Percentiles rank a stretch among this genome's conserved stretches.
Evolutionary conservation across 2,113 vertebrate genomes (phyloP).

Genomic region (Ellobius talpinus): DNA sequence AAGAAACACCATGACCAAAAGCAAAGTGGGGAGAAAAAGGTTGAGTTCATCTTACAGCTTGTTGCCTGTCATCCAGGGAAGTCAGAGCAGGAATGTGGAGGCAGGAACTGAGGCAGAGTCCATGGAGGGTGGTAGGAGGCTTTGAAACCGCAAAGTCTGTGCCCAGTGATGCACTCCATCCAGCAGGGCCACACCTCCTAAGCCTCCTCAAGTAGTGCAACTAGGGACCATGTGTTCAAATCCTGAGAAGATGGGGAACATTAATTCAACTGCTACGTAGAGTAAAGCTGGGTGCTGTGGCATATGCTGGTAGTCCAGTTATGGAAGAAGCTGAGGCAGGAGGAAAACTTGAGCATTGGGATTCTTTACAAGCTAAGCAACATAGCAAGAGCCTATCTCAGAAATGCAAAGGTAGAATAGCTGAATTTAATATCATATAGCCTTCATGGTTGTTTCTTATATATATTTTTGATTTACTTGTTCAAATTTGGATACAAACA

Average conservation of each 20-base stretch:
- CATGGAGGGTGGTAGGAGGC: neutral
- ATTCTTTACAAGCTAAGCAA: neutral
- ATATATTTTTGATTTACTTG: conserved; percentile 39
- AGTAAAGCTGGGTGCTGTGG: neutral
- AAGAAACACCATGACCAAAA: neutral
- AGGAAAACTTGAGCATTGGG: neutral
- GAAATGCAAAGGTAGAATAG: neutral
- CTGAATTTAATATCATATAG: neutral
- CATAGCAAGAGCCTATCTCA: neutral
- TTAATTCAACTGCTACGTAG: neutral
- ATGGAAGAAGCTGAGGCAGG: neutral
- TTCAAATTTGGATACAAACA: conserved; percentile 5
- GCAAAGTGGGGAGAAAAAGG: neutral
- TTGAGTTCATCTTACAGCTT: neutral
- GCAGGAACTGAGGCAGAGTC: neutral
- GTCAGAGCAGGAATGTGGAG: too few relatives aligned
- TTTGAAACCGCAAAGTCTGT: neutral
- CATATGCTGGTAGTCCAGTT: neutral
- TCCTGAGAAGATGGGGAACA: neutral
- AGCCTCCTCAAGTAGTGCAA: neutral
- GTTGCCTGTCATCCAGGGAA: neutral
- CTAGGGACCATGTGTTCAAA: neutral
- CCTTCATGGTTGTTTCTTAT: neutral
- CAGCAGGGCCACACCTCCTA: neutral
- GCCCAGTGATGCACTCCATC: neutral